Evolutionary conservation across 2,888 invertebrate genomes (phyloP).

Genomic region (Epinotia bilunana): DNA sequence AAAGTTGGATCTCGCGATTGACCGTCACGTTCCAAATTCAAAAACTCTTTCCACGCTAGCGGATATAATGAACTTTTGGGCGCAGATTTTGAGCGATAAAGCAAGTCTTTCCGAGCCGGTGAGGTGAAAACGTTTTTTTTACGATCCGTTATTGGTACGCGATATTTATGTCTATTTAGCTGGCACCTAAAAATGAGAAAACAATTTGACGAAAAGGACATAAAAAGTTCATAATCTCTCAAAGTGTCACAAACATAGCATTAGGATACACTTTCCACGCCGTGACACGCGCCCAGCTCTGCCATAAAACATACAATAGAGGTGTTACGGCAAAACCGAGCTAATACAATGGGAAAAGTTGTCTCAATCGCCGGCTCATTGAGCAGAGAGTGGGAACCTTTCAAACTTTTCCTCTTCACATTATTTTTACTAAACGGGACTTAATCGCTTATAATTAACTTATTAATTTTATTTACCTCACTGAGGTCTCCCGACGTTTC

Average conservation of each 20-base stretch:
- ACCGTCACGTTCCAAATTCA: too few relatives aligned
- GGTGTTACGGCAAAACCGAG: conserved; percentile 11
- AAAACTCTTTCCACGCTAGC: too few relatives aligned
- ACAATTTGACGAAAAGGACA: not conserved
- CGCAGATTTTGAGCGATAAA: too few relatives aligned
- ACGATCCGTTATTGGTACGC: not conserved
- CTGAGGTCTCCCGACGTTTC: too few relatives aligned
- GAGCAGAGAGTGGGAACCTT: conserved; percentile 21
- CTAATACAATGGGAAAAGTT: conserved; percentile 39
- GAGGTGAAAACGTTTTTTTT: too few relatives aligned
- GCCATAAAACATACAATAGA: conserved; percentile 27
- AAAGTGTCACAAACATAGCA: conserved; percentile 1
- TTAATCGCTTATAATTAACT: too few relatives aligned
- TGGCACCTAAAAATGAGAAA: not conserved
- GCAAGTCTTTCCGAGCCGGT: too few relatives aligned
- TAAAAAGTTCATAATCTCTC: not conserved
- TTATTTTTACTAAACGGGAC: too few relatives aligned
- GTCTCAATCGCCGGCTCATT: conserved; percentile 30
- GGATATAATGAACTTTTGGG: too few relatives aligned
- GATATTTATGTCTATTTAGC: not conserved
- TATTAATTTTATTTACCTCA: too few relatives aligned
- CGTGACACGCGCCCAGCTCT: conserved; percentile 18
- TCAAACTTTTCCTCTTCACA: conserved; percentile 29
- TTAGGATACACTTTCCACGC: conserved; percentile 27
- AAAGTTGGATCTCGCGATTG: too few relatives aligned